phyloP scores from a whole-genome alignment of 2,797 vertebrate species.

The Sebastolobus alascanus region DNA sequence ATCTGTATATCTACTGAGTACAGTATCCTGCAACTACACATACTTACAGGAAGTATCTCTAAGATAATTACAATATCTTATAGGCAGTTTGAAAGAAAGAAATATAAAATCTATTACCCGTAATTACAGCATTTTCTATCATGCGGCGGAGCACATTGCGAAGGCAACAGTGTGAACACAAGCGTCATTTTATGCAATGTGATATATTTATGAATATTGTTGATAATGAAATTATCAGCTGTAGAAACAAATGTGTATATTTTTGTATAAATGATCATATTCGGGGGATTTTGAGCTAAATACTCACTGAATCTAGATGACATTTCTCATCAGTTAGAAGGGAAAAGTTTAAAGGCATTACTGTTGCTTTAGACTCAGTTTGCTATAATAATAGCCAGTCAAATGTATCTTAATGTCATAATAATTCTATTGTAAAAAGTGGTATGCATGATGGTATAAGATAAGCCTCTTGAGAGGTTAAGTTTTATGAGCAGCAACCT shows the following conservation, averaged over 20 bases:
- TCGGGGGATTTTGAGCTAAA: not conserved
- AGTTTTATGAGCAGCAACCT: not conserved
- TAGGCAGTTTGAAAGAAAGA: constrained; percentile 4
- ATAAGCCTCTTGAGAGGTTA: not conserved
- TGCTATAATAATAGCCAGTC: not conserved
- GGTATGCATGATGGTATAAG: not conserved
- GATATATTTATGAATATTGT: not conserved
- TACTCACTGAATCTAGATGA: not conserved
- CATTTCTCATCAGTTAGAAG: not conserved
- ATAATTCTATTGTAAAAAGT: not conserved
- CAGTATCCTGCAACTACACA: not conserved
- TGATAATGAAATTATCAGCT: not conserved
- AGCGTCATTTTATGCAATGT: not conserved
- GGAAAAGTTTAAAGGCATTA: not conserved
- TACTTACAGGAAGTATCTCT: not conserved
- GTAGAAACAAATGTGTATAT: not conserved
- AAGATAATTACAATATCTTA: not conserved
- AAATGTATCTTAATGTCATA: not conserved
- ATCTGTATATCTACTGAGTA: not conserved
- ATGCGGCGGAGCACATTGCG: not conserved
- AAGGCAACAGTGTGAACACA: not conserved
- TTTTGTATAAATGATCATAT: not conserved
- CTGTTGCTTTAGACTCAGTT: not conserved
- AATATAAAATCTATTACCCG: not conserved
- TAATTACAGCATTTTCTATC: not conserved